Conservation (phyloP, 2,113 vertebrate genomes). For the Parus major region DNA sequence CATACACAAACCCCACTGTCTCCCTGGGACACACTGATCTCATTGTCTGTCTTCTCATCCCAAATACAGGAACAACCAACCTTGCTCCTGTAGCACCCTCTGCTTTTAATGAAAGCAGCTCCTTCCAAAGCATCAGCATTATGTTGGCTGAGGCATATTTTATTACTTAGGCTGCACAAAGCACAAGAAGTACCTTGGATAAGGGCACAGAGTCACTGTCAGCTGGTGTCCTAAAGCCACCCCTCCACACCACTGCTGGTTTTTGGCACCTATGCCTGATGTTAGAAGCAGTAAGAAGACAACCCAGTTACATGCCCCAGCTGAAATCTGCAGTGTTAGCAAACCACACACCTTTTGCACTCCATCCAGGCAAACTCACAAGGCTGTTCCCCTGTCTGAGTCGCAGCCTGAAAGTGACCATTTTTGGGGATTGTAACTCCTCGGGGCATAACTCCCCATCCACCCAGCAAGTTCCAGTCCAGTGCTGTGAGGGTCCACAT, state of each 20-base stretch:
- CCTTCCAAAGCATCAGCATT: background rate
- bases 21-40: background rate
- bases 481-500: background rate
- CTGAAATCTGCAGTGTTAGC: background rate
- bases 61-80: background rate
- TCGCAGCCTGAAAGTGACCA: background rate
- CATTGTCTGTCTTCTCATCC: background rate
- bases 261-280: background rate
- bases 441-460: background rate
- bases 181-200: background rate
- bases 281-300: background rate
- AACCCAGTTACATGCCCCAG: background rate
- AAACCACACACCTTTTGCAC: background rate
- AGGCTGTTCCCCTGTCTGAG: background rate
- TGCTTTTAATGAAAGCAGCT: background rate
- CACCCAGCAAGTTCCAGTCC: background rate
- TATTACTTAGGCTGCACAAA: background rate
- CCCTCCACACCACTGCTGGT: background rate
- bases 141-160: background rate
- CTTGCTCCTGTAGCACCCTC: background rate
- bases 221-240: background rate
- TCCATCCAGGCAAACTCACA: background rate
- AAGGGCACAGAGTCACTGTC: background rate
- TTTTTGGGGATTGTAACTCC: background rate
- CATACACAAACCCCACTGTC: fast-evolving